Evolutionary conservation across 2,888 invertebrate genomes (phyloP).

Genomic region (Amiota mariae): DNA sequence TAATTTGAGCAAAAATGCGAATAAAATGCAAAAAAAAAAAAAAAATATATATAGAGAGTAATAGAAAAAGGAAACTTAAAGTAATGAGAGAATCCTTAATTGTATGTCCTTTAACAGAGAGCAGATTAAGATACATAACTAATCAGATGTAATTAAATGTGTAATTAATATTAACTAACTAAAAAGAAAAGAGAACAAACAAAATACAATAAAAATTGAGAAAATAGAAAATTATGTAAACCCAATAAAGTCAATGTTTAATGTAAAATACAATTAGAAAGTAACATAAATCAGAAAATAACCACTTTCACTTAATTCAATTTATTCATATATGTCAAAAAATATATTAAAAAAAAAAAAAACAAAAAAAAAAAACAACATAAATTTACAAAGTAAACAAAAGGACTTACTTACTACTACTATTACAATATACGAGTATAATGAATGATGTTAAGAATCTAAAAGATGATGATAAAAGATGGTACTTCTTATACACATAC

Average conservation of each 20-base stretch:
- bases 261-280: neutral
- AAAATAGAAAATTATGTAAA: conserved; percentile 27
- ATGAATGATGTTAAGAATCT: too few species aligned
- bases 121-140: neutral
- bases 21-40: conserved; percentile 11
- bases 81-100: neutral
- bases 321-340: too few species aligned
- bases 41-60: neutral
- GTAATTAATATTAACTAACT: conserved; percentile 15
- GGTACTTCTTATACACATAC: conserved; percentile 34
- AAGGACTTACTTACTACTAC: too few species aligned
- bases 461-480: too few species aligned
- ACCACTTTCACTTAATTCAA: too few species aligned
- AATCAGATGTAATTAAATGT: conserved; percentile 29
- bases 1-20: neutral
- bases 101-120: conserved; percentile 1
- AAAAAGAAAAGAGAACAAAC: conserved; percentile 6
- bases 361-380: conserved; percentile 23
- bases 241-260: neutral
- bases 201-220: conserved; percentile 8
- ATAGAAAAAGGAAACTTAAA: neutral
- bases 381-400: too few species aligned
- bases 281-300: neutral
- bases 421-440: too few species aligned
- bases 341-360: too few species aligned